Base-by-base conservation (phyloP, 2,888 invertebrate species). In the Plutella xylostella region DNA sequence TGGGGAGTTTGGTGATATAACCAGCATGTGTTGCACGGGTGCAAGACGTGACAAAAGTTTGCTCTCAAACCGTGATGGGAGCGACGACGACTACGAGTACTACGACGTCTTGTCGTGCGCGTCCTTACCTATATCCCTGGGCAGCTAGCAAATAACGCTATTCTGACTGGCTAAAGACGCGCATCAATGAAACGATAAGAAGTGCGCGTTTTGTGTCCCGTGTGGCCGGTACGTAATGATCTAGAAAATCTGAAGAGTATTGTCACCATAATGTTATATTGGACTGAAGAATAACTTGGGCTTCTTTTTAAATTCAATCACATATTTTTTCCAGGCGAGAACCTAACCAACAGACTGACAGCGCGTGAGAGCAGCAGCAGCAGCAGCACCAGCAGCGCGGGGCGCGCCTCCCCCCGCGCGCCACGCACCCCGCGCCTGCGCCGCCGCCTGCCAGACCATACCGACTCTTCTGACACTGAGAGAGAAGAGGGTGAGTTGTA, bases 401-500 rank as follows among this genome's bases (percentile, higher is more conserved):
- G 56, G 25, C 54, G 61, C 46, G 61, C 77, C 39, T 73, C 75
- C 43, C 78, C 73, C 20, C 79, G 49, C 45, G 52, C 50, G 14
- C 53, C 50, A 15, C 57, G 48, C 42, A 37, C 58, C 51, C 58
- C 17, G 57, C 51, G 43, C 62, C 65, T 71, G 53, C 73, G 69
- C 55, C 72, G 78, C 73, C 69, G 55, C 71, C 78, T 47, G 68
- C 74, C 44, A 31, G 43, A 25, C 46, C 25, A 70, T 72, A 84
- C 86, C 18, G 87, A 87, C 52, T 86, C 87, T 18, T 88, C 87
- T 0, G 88, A 88, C 55, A 86, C 86, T 7, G 88, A 88, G 48
- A 72, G 80, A 43, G 88, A 86, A 52, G 85, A 85, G 61, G 83
- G 82, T 83, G 25, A 25, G 25, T n/a, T n/a, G n/a, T n/a, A n/a